A percentile compares a stretch with the other conserved stretches of the same genome.
Evolutionary conservation across 2,113 vertebrate genomes (phyloP).

Genomic region (Anolis sagrei): DNA sequence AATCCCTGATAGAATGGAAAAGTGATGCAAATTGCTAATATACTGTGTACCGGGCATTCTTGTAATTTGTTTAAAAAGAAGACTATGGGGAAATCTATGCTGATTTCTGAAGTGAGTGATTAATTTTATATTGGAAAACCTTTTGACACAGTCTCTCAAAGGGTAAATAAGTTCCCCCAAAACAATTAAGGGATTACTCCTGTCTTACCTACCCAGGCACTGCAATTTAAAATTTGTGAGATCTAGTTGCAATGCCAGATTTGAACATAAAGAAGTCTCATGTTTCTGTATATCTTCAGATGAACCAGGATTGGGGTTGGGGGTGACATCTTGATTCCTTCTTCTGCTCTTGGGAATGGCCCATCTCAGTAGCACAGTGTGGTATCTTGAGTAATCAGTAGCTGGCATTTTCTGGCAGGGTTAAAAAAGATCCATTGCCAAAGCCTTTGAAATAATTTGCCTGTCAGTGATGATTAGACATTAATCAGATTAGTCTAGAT

Average conservation of each 20-base stretch:
- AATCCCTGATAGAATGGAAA: too few relatives aligned
- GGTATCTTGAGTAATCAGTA: neutral
- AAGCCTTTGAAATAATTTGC: neutral
- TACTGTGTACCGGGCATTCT: too few relatives aligned
- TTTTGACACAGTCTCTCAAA: too few relatives aligned
- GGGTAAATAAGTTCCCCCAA: neutral
- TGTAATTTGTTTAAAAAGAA: too few relatives aligned
- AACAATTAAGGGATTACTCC: neutral
- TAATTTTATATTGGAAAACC: too few relatives aligned
- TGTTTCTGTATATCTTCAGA: neutral
- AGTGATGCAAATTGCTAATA: too few relatives aligned
- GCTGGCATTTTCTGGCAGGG: neutral
- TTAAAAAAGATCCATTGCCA: neutral
- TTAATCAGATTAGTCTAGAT: neutral
- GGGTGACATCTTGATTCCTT: neutral
- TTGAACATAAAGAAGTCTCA: neutral
- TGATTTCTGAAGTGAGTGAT: too few relatives aligned
- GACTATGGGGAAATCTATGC: too few relatives aligned
- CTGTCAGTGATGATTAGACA: neutral
- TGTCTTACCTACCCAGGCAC: too few relatives aligned
- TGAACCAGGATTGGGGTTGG: neutral
- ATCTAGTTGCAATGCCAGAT: neutral
- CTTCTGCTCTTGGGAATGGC: neutral
- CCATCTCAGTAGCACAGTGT: neutral
- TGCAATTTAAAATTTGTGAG: too few relatives aligned